Evolutionary conservation across 2,888 invertebrate genomes (phyloP), one percentile per base, ranked within the genome.

Genomic region (Metopia argyrocephala): DNA sequence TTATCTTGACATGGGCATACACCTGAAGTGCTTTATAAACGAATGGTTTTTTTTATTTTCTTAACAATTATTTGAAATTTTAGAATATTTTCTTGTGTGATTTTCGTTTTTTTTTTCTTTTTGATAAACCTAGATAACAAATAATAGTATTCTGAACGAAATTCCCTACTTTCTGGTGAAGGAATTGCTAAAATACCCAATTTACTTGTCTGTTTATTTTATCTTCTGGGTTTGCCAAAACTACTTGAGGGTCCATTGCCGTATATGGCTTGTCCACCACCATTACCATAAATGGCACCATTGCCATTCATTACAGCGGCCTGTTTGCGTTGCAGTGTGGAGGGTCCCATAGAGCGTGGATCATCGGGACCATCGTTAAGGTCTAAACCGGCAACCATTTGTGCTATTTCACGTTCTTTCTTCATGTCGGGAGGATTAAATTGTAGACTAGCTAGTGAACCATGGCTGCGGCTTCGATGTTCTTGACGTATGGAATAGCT

Each of bases 401-500:
- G 97, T 91, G 96, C 96, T 84, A 97, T 96, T 91, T 97, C 97
- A 3, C 96, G 93, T 90, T 97, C 96, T 89, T 97, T 96, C 89
- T 97, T 96, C 89, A 95, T 92, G 87, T 95, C 95, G 83, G 95
- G 95, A 84, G 95, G 94, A 85, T 95, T 96, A 91, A 97, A 97
- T 89, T 97, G 96, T 82, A 97, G 92, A 89, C 97, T 97, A 80
- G 97, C 96, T 89, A 97, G 92, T 79, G 96, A 96, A 78, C 97
- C 97, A 90, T 97, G 97, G 86, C 97, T 97, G 81, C 97, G 93
- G 89, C 97, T 97, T 84, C 97, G 93, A 89, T 97, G 97, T 89
- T 97, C 97, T 89, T 97, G 97, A 75, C 97, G 92, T 87, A 97
- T 97, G 85, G 97, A 97, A 91, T 97, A 97, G 74, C 96, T 96